Conservation (phyloP, 2,888 invertebrate species). For the Eurytoma californica region DNA sequence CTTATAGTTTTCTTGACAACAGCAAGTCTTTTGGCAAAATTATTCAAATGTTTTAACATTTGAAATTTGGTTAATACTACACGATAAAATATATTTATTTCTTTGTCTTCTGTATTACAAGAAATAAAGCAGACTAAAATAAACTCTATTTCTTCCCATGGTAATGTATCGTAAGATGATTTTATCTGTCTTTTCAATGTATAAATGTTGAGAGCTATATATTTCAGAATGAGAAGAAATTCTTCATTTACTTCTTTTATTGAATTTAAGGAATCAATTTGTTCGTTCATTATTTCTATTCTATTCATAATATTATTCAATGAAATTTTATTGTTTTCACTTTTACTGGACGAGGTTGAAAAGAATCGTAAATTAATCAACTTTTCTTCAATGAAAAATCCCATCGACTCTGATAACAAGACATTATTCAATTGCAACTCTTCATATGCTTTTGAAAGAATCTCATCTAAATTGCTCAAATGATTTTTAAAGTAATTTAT, state of each 20-base stretch:
- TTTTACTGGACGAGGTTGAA: constrained; percentile 28
- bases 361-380: constrained; percentile 51
- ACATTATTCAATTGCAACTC: constrained; percentile 59
- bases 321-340: not conserved
- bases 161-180: constrained; percentile 58
- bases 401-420: constrained; percentile 54
- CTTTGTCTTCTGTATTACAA: constrained; percentile 43
- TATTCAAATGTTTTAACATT: not conserved
- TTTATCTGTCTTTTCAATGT: constrained; percentile 59
- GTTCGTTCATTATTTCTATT: not conserved
- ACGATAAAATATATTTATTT: constrained; percentile 53
- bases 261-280: not conserved
- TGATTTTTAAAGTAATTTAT: constrained; percentile 52
- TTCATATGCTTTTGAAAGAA: constrained; percentile 59
- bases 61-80: not conserved
- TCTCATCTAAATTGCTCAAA: constrained; percentile 53
- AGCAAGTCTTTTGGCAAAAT: constrained; percentile 52
- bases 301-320: constrained; percentile 8
- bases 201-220: constrained; percentile 58
- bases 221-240: constrained; percentile 54
- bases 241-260: constrained; percentile 26
- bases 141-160: constrained; percentile 64
- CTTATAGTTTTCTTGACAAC: constrained; percentile 9
- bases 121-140: constrained; percentile 58
- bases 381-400: constrained; percentile 52